Percentiles rank a stretch among this genome's conserved stretches.
These are phyloP conservation scores for Lobophora halterata DNA, from an alignment of 2,888 invertebrate species.

Conservation along the genomic window DNA sequence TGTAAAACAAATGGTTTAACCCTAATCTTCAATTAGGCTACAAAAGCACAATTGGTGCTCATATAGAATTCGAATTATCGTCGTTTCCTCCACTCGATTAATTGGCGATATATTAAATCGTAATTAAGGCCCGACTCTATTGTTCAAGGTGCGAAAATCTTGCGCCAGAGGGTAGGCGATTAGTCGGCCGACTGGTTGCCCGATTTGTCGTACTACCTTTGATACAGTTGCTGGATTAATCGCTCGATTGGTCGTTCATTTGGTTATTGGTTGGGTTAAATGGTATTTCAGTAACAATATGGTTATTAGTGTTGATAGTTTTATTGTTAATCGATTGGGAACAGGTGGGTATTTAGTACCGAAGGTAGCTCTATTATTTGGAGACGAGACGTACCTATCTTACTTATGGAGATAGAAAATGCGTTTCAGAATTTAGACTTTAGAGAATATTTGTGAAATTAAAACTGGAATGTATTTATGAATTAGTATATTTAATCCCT, in stretches of 20 bases:
- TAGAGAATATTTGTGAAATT: no score
- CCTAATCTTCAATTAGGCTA: slow-evolving; percentile 21
- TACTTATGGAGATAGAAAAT: no score
- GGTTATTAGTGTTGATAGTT: slow-evolving; percentile 41
- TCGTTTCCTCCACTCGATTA: slow-evolving; percentile 49
- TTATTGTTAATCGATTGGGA: slow-evolving; percentile 33
- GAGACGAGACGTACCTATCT: no score
- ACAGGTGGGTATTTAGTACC: no score
- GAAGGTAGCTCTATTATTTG: no score
- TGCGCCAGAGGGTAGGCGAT: slow-evolving; percentile 27
- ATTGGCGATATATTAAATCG: slow-evolving; percentile 78
- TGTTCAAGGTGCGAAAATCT: slow-evolving; percentile 41
- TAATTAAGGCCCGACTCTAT: slow-evolving; percentile 72
- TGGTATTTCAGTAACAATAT: slow-evolving; percentile 20
- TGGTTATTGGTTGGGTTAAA: slow-evolving; percentile 1
- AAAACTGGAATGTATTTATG: no score
- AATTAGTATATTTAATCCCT: no score
- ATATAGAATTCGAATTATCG: slow-evolving; percentile 33
- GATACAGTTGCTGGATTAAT: slow-evolving; percentile 3
- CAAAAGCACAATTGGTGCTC: slow-evolving; percentile 30
- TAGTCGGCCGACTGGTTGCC: slow-evolving; percentile 35
- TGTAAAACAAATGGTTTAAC: not conserved
- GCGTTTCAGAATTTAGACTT: no score
- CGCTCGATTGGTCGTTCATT: not conserved
- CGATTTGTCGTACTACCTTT: slow-evolving; percentile 41